phyloP scores from a whole-genome alignment of 2,888 invertebrate species.

The Meiosimyza decipiens region DNA sequence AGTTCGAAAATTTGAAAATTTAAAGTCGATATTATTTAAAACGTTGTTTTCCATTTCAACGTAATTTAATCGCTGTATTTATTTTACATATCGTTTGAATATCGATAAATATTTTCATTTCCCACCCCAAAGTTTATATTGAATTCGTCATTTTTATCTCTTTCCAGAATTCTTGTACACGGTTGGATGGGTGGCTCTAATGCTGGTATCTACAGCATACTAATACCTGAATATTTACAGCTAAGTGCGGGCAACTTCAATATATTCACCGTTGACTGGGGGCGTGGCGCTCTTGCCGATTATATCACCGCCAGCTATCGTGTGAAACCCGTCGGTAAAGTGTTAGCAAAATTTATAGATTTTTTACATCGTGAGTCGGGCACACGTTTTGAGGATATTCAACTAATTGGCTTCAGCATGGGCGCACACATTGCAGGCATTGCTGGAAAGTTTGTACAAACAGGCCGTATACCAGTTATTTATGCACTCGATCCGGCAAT shows the following conservation, averaged over 20 bases:
- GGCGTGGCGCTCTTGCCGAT: constrained; percentile 61
- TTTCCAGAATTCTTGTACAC: constrained; percentile 58
- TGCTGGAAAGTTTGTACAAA: constrained; percentile 65
- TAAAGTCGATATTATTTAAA: too few species aligned
- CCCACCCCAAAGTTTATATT: too few species aligned
- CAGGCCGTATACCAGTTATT: constrained; percentile 57
- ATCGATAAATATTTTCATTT: too few species aligned
- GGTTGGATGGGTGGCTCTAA: constrained; percentile 62
- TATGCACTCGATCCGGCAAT: constrained; percentile 75
- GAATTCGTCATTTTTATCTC: neutral
- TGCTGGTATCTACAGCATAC: constrained; percentile 54
- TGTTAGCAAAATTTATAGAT: constrained; percentile 73
- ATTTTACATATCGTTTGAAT: too few species aligned
- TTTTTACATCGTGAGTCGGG: constrained; percentile 72
- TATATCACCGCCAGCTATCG: constrained; percentile 61
- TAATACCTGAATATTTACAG: constrained; percentile 57
- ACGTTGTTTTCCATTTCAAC: too few species aligned
- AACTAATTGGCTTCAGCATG: constrained; percentile 69
- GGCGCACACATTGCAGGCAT: constrained; percentile 73
- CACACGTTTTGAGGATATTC: constrained; percentile 55
- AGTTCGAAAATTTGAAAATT: too few species aligned
- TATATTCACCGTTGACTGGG: constrained; percentile 62
- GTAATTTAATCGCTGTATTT: too few species aligned
- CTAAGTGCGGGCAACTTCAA: constrained; percentile 52
- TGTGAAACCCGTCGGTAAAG: constrained; percentile 69